Conservation (phyloP, 2,797 vertebrate genomes). For the Loriculus beryllinus region DNA sequence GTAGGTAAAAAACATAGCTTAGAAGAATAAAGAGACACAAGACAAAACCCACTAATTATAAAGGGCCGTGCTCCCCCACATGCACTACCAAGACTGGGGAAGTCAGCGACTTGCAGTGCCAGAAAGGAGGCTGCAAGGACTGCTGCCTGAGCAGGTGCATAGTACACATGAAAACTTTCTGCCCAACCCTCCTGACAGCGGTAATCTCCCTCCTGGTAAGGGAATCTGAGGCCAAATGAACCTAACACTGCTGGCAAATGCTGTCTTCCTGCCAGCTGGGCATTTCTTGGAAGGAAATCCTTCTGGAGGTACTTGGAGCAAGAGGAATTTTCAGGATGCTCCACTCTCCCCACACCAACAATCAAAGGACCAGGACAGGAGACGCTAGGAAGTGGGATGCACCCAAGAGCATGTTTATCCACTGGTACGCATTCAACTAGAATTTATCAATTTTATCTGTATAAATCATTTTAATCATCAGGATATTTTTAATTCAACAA, state of each 20-base stretch:
- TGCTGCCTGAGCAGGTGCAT: neutral
- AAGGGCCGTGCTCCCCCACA: neutral
- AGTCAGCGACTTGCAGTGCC: neutral
- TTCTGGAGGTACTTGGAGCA: neutral
- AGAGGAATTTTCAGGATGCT: neutral
- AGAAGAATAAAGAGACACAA: neutral
- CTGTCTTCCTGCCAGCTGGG: neutral
- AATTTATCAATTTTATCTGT: neutral
- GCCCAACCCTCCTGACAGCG: neutral
- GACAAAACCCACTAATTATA: neutral
- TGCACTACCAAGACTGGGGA: neutral
- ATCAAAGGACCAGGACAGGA: neutral
- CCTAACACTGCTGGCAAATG: neutral
- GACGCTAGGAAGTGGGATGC: neutral
- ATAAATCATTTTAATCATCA: constrained; percentile 2
- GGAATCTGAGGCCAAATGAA: neutral
- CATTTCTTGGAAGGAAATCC: neutral
- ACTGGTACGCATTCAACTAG: neutral
- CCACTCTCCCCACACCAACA: neutral
- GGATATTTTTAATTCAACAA: neutral
- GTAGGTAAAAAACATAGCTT: neutral
- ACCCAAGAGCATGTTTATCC: neutral
- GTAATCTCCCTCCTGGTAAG: neutral
- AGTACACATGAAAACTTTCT: neutral
- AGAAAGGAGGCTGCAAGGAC: neutral